phyloP scores from a whole-genome alignment of 2,113 vertebrate genomes.

The Taurulus bubalis region DNA sequence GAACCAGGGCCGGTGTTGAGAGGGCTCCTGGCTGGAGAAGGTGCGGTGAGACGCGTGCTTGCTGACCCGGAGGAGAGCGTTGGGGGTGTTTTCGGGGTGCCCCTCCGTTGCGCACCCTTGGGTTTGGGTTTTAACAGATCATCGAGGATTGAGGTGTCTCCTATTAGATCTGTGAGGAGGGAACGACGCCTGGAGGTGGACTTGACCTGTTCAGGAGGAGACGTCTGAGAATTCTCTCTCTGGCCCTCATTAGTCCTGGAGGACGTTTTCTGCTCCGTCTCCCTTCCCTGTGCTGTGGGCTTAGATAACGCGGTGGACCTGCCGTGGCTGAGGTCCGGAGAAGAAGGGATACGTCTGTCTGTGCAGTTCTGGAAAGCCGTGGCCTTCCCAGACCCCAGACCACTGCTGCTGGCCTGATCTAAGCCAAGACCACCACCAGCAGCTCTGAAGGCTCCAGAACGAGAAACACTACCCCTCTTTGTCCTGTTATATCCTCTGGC shows the following conservation, averaged over 20 bases:
- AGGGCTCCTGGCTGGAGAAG: not conserved
- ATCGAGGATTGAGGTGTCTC: conserved; percentile 93
- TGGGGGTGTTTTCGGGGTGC: conserved; percentile 8
- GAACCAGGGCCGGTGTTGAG: not conserved
- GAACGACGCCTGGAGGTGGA: conserved; percentile 31
- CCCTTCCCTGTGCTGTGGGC: conserved; percentile 45
- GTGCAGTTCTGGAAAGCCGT: conserved; percentile 49
- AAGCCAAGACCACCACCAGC: conserved; percentile 67
- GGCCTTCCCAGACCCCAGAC: conserved; percentile 63
- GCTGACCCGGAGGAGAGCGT: not conserved
- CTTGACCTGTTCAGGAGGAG: not conserved
- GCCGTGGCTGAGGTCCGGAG: conserved; percentile 50
- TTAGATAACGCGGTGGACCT: conserved; percentile 49
- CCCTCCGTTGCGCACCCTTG: conserved; percentile 41
- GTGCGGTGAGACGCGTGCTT: not conserved
- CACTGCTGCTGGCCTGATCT: conserved; percentile 56
- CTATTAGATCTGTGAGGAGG: conserved; percentile 86
- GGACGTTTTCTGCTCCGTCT: conserved; percentile 33
- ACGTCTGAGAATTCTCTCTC: conserved; percentile 14
- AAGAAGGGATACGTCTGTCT: conserved; percentile 72
- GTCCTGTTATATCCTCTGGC: conserved; percentile 67
- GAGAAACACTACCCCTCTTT: conserved; percentile 69
- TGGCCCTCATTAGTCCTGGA: conserved; percentile 23
- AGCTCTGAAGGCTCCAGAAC: conserved; percentile 54
- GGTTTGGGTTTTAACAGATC: conserved; percentile 87